Base-by-base conservation (phyloP, 2,888 invertebrate species). In the Phalera bucephala region DNA sequence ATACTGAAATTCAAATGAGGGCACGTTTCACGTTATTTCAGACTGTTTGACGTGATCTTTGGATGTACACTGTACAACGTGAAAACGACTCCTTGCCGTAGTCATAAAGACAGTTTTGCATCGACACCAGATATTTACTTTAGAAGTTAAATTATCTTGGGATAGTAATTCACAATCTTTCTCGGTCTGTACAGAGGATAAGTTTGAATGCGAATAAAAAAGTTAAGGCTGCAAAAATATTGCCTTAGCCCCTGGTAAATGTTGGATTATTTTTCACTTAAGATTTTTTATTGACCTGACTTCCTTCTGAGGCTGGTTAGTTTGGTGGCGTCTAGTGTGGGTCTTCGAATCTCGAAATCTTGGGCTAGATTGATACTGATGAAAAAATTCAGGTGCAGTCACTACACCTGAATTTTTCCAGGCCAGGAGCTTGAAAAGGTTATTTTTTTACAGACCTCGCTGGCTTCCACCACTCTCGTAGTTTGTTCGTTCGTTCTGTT, bases 151-250 rank as follows among this genome's bases (percentile, higher is more conserved):
- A 64, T 68, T 59, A 66, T 59, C 46, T 50, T 47, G 36, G 43
- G 51, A 48, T 38, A 39, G 63, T 64, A 64, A 64, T 65, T 66
- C 53, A 52, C 59, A 57, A 66, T 64, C 52, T 64, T 51, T 53
- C 44, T 53, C 33, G 43, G 52, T 43, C 40, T 34, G 44, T 46
- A 44, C 31, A 20, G 29, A 40, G 50, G 45, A 51, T 57, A 59
- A 64, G 46, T 58, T 58, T 37, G 47, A 51, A 56, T 57, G 43
- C 41, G 42, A 50, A 57, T 52, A 58, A 57, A 64, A 52, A 64
- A 60, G 40, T 42, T 44, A 33, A 46, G 34, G 36, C 25, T 41
- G 21, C 10, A 10, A 19, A 29, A 36, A 45, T 43, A 36, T 47
- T 52, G 41, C 27, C 36, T 40, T 31, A 35, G 12, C 31, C 13